Conservation (phyloP, 2,113 vertebrate species). For the Xiphophorus maculatus region DNA sequence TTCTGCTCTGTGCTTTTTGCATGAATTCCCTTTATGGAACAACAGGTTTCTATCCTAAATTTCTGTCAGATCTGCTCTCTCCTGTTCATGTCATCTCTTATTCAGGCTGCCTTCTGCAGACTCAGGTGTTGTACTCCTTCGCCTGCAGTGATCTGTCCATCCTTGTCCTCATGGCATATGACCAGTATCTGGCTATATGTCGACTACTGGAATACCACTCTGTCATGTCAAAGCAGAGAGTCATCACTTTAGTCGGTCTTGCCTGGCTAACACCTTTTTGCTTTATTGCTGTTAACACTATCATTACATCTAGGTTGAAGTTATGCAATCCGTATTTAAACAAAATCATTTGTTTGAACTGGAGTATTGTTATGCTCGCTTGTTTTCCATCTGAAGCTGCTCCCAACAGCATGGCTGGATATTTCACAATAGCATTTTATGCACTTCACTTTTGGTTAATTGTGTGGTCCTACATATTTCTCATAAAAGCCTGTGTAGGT, state of each 20-base stretch:
- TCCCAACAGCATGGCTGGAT: neutral
- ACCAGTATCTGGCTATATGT: conserved; percentile 64
- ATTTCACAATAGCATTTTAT: conserved; percentile 27
- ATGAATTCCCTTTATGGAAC: conserved; percentile 57
- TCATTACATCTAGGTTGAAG: conserved; percentile 17
- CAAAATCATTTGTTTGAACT: conserved; percentile 44
- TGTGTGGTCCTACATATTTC: conserved; percentile 50
- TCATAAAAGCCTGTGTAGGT: conserved; percentile 37
- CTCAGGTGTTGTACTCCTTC: conserved; percentile 27
- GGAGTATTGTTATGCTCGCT: conserved; percentile 40
- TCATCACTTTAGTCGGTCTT: conserved; percentile 6
- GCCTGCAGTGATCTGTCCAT: conserved; percentile 44
- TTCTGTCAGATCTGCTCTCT: conserved; percentile 48
- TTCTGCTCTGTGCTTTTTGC: conserved; percentile 46
- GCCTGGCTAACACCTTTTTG: conserved; percentile 3
- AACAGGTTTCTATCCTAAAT: conserved; percentile 53
- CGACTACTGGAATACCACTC: conserved; percentile 31
- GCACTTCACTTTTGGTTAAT: conserved; percentile 32
- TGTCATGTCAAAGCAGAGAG: neutral
- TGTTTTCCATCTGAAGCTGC: conserved; percentile 28
- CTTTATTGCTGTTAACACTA: neutral
- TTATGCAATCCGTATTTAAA: conserved; percentile 30
- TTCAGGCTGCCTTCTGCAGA: conserved; percentile 51
- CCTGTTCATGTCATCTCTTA: conserved; percentile 47
- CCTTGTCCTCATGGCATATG: conserved; percentile 49